phyloP scores from a whole-genome alignment of 2,113 vertebrate species.

The Oreocharis arfaki region DNA sequence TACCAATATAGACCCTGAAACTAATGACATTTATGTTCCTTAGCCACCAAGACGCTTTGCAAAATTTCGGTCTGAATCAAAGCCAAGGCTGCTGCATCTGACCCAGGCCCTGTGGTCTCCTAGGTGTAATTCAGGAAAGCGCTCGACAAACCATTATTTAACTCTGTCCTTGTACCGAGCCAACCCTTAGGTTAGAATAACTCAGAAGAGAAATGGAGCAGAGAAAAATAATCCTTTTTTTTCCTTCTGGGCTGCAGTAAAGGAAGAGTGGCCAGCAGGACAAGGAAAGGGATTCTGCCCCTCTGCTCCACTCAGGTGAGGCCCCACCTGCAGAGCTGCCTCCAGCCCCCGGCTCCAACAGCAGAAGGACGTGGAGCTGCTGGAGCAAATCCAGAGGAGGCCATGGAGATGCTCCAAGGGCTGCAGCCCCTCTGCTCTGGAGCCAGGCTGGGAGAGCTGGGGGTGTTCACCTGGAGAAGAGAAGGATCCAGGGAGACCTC shows the following conservation, averaged over 20 bases:
- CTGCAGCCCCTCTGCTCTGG: not conserved
- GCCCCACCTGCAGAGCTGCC: not conserved
- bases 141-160: not conserved
- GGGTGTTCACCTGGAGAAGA: fast-evolving
- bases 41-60: not conserved
- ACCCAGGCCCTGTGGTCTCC: not conserved
- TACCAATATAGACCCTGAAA: conserved; percentile 29
- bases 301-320: not conserved
- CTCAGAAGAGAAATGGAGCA: not conserved
- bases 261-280: not conserved
- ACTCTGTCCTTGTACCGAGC: not conserved
- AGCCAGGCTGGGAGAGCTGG: not conserved
- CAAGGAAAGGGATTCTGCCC: not conserved
- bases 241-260: not conserved
- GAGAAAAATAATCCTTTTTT: not conserved
- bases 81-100: not conserved
- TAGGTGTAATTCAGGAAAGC: not conserved
- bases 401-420: fast-evolving
- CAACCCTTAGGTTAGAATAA: not conserved
- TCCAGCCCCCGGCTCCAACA: not conserved
- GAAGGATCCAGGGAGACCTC: fast-evolving
- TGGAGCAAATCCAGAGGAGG: fast-evolving
- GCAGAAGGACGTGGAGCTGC: fast-evolving
- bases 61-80: conserved; percentile 51
- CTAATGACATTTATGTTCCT: conserved; percentile 35